Percentiles rank a stretch among this genome's conserved stretches.
phyloP scores from a whole-genome alignment of 30 jellyfish, hydroid and myxozoan species.

The Hydra vulgaris region DNA sequence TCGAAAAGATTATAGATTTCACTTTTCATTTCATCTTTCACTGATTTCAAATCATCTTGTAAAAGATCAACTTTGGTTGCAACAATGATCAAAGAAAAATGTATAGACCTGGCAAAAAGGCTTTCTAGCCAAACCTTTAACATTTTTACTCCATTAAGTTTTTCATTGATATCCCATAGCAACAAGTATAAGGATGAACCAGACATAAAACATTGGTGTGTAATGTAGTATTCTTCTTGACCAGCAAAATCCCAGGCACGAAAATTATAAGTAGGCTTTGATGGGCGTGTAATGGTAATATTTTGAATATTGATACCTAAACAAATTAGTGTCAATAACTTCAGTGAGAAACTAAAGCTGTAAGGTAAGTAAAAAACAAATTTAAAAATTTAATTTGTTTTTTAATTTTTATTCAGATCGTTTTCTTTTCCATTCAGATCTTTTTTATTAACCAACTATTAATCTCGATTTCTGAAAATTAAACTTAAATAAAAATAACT shows the following conservation, averaged over 20 bases:
- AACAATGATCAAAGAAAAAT: slow-evolving; percentile 46
- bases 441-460: no score
- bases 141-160: slow-evolving; percentile 43
- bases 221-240: slow-evolving; percentile 82
- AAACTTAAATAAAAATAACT: no score
- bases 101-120: slow-evolving; percentile 55
- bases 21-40: slow-evolving; percentile 16
- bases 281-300: not conserved
- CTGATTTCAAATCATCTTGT: not conserved
- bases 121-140: slow-evolving; percentile 74
- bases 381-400: no score
- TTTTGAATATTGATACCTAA: slow-evolving; percentile 48
- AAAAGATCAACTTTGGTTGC: slow-evolving; percentile 69
- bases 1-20: not conserved
- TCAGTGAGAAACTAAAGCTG: no score
- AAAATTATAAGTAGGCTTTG: slow-evolving; percentile 23
- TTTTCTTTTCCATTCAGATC: no score
- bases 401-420: no score
- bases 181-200: slow-evolving; percentile 56
- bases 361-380: no score
- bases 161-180: slow-evolving; percentile 57
- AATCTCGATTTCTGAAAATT: no score
- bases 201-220: slow-evolving; percentile 85
- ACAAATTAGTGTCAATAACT: not conserved
- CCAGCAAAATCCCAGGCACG: slow-evolving; percentile 97